These are phyloP conservation scores for Camponotus fellah DNA, from an alignment of 2,888 invertebrate species.

Conservation along the genomic window DNA sequence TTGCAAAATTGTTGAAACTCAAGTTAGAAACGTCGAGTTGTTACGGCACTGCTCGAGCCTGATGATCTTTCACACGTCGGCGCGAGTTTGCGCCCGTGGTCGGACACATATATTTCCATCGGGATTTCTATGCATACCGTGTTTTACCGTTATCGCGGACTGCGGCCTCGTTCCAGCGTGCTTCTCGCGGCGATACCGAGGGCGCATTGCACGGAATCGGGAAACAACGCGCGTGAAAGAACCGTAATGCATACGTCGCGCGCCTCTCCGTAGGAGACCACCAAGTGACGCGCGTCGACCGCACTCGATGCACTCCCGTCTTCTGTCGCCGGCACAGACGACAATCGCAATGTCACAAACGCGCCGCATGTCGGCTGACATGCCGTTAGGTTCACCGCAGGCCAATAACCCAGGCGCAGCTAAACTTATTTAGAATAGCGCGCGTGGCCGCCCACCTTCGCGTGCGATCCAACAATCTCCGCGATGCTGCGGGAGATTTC, in stretches of 20 bases:
- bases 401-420: constrained; percentile 83
- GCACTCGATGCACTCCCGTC: constrained; percentile 68
- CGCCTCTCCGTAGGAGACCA: background rate
- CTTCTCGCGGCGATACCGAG: constrained; percentile 19
- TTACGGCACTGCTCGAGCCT: constrained; percentile 12
- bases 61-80: constrained; percentile 39
- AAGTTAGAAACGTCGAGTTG: background rate
- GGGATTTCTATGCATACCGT: constrained; percentile 35
- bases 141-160: constrained; percentile 49
- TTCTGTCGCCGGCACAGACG: constrained; percentile 31
- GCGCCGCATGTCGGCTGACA: constrained; percentile 75
- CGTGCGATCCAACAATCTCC: constrained; percentile 70
- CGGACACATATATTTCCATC: constrained; percentile 37
- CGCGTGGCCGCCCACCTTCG: constrained; percentile 71
- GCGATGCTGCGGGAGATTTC: constrained; percentile 57
- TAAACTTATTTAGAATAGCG: constrained; percentile 83
- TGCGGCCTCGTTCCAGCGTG: constrained; percentile 46
- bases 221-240: constrained; percentile 27
- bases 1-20: background rate
- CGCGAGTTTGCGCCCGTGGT: constrained; percentile 29
- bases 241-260: constrained; percentile 50
- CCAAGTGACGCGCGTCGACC: constrained; percentile 57
- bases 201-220: constrained; percentile 42
- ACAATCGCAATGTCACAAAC: constrained; percentile 80
- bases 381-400: constrained; percentile 84